These are phyloP conservation scores for Percopsis omiscomaycus DNA, from an alignment of 2,797 vertebrate species.

Conservation along the genomic window DNA sequence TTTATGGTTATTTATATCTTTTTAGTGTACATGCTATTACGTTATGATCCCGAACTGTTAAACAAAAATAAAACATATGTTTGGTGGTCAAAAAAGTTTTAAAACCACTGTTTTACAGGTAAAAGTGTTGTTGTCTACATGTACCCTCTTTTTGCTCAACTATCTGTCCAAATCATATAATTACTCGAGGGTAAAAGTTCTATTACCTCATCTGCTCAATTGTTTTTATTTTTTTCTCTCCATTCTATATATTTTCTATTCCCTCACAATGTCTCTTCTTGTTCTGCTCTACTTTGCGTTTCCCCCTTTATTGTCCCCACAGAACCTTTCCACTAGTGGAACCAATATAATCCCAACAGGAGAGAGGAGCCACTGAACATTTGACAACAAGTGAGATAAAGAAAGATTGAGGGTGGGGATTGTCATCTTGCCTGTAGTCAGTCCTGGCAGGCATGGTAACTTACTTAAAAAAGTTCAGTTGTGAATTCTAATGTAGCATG, in stretches of 20 bases:
- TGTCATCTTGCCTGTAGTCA: conserved; percentile 67
- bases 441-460: conserved; percentile 67
- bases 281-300: conserved; percentile 31
- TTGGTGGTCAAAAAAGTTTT: too few species aligned
- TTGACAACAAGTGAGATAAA: not conserved
- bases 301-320: conserved; percentile 28
- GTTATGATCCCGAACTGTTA: too few species aligned
- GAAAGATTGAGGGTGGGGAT: conserved; percentile 43
- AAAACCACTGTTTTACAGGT: too few species aligned
- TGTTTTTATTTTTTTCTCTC: conserved; percentile 10
- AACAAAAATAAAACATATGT: too few species aligned
- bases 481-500: conserved; percentile 69
- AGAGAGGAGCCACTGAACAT: conserved; percentile 45
- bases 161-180: not conserved
- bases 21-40: too few species aligned
- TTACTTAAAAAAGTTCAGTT: conserved; percentile 64
- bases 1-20: too few species aligned
- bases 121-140: too few species aligned
- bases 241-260: conserved; percentile 12
- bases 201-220: not conserved
- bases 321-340: conserved; percentile 71
- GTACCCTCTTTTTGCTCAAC: too few species aligned
- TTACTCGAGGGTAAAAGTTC: not conserved
- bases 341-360: conserved; percentile 65
- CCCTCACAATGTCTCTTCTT: conserved; percentile 7